phyloP scores from a whole-genome alignment of 2,113 vertebrate genomes.

The Psittacus erithacus region DNA sequence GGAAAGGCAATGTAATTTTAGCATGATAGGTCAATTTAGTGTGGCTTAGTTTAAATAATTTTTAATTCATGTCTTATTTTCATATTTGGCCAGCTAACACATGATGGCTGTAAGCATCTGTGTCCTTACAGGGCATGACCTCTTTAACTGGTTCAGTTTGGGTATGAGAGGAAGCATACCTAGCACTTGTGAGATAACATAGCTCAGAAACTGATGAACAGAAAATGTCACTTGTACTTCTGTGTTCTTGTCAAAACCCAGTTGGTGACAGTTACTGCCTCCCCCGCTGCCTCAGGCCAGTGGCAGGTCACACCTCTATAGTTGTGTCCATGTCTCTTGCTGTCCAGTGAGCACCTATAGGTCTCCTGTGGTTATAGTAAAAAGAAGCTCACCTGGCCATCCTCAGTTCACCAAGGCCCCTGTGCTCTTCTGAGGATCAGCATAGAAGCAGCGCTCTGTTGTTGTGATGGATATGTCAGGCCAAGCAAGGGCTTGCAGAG shows the following conservation, averaged over 20 bases:
- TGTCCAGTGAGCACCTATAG: neutral
- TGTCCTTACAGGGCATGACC: neutral
- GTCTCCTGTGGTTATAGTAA: neutral
- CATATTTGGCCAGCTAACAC: neutral
- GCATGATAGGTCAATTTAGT: neutral
- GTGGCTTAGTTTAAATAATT: neutral
- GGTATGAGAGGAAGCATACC: neutral
- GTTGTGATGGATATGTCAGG: neutral
- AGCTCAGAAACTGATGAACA: neutral
- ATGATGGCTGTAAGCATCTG: neutral
- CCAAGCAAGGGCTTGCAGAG: neutral
- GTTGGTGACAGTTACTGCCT: neutral
- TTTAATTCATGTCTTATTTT: neutral
- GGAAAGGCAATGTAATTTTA: neutral
- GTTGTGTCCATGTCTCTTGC: neutral
- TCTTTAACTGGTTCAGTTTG: neutral
- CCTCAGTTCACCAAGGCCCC: neutral
- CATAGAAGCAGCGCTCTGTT: neutral
- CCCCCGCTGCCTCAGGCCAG: neutral
- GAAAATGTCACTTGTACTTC: neutral
- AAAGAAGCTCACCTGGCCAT: neutral
- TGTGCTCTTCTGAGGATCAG: neutral
- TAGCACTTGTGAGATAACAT: neutral
- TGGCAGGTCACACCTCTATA: rapidly evolving
- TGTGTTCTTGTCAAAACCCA: neutral